A percentile compares a stretch with the other conserved stretches of the same genome.
phyloP scores from a whole-genome alignment of 2,888 invertebrate genomes.

The Eupithecia dodoneata region DNA sequence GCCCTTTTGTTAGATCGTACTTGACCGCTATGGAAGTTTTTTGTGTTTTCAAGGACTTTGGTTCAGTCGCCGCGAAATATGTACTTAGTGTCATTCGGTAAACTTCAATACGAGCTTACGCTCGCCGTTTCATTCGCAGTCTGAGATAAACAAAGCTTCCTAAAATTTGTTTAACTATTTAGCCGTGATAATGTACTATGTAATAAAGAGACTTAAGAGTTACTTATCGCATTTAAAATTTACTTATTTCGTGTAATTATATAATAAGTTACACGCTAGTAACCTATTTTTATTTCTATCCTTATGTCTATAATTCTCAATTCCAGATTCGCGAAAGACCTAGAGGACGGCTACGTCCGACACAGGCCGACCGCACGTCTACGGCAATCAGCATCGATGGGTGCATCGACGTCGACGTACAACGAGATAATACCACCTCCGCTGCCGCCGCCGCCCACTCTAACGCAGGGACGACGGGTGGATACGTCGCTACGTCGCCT shows the following conservation, averaged over 20 bases:
- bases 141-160: neutral
- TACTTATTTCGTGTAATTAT: neutral
- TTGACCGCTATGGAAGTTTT: constrained; percentile 10
- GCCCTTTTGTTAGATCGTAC: neutral
- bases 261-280: no score
- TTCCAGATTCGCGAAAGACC: constrained; percentile 83
- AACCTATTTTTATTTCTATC: neutral
- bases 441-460: constrained; percentile 86
- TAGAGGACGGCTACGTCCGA: constrained; percentile 81
- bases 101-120: neutral
- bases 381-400: constrained; percentile 83
- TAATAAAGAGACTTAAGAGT: neutral
- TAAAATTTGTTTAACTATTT: neutral
- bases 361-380: constrained; percentile 83
- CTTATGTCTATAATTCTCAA: constrained; percentile 6
- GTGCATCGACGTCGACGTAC: constrained; percentile 75
- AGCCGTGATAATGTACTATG: neutral
- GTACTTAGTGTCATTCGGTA: neutral
- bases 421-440: constrained; percentile 78
- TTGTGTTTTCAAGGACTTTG: neutral
- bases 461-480: constrained; percentile 92
- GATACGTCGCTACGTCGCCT: constrained; percentile 91
- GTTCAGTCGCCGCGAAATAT: neutral
- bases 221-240: neutral
- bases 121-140: neutral